Evolutionary conservation across 2,113 vertebrate genomes (phyloP), one percentile per base, ranked within the genome.

Genomic region (Equus przewalskii): DNA sequence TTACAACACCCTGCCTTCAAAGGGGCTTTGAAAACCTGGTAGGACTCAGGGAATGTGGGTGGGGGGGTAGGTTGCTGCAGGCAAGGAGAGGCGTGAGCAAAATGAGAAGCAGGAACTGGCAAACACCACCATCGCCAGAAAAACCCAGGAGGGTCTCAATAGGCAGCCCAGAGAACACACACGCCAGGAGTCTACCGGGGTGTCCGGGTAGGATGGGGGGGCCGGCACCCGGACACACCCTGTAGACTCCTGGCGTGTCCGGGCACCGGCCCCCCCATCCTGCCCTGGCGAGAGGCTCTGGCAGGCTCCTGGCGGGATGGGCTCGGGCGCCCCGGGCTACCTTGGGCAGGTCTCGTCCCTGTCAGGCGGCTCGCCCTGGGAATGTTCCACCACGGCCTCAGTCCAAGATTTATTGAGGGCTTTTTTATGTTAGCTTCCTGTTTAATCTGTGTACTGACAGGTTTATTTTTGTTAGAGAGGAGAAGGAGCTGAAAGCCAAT

Each of bases 371-470:
- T 26, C 54, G 76, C 76, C 64, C 67, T 36, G 6, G 94, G 84
- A 44, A 78, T 24, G 56, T 6, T 69, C 96, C 44, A 58, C 46
- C 21, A 5, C 30, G 89, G 96, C 73, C 93, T 49, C 24, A 0
- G 30, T 64, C 89, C 92, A 85, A 91, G 30, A 67, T 28, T 7
- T 73, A 28, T 1, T 21, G 56, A 60, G 83, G 95, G 62, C 76
- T 78, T 86, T 73, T 91, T 5, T 36, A 62, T 44, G 76, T 30
- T 49, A 73, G 79, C 95, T 89, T 96, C 95, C 96, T 85, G 88
- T 60, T 67, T 54, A 33, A 76, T 49, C 93, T 95, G 78, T 9
- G 51, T 19, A 26, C 88, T 26, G 28, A 95, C 83, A 65, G 89
- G 94, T 83, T 80, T 87, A 41, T 76, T 80, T 93, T 19, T 78